These are phyloP conservation scores for Meandrina meandrites DNA, from an alignment of 92 coral and sea anemone genomes.

Conservation along the genomic window DNA sequence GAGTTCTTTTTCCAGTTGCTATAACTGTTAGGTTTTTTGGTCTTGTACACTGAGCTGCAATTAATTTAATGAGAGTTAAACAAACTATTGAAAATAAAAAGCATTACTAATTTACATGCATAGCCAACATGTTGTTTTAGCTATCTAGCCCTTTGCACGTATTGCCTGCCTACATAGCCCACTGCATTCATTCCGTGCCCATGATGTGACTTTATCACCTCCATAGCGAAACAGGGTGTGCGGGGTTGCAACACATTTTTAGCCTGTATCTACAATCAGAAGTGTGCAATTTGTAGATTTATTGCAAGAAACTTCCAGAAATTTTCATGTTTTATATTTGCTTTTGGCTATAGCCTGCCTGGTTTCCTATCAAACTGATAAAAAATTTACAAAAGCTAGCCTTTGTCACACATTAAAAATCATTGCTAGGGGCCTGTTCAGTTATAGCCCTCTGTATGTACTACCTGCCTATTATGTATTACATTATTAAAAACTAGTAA, in stretches of 20 bases:
- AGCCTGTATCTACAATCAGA: too few species aligned
- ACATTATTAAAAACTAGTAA: too few species aligned
- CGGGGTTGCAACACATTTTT: too few species aligned
- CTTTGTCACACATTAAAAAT: too few species aligned
- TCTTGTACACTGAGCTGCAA: conserved; percentile 29
- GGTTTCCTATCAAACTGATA: too few species aligned
- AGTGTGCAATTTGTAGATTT: too few species aligned
- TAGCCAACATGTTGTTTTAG: not conserved
- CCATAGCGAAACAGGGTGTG: too few species aligned
- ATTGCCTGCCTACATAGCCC: not conserved
- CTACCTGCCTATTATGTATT: not conserved
- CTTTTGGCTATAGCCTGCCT: too few species aligned
- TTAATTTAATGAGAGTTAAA: not conserved
- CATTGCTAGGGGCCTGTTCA: too few species aligned
- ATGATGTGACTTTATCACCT: not conserved
- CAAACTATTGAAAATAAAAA: not conserved
- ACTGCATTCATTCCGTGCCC: not conserved
- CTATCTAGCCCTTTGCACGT: not conserved
- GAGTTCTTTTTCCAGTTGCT: conserved; percentile 17
- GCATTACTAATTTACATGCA: not conserved
- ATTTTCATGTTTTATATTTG: too few species aligned
- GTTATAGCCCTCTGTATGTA: not conserved
- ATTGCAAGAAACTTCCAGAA: too few species aligned
- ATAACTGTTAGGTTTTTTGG: conserved; percentile 19
- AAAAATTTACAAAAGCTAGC: too few species aligned